Evolutionary conservation across 2,797 vertebrate species (phyloP).

Genomic region (Phrynocephalus guinanensis): DNA sequence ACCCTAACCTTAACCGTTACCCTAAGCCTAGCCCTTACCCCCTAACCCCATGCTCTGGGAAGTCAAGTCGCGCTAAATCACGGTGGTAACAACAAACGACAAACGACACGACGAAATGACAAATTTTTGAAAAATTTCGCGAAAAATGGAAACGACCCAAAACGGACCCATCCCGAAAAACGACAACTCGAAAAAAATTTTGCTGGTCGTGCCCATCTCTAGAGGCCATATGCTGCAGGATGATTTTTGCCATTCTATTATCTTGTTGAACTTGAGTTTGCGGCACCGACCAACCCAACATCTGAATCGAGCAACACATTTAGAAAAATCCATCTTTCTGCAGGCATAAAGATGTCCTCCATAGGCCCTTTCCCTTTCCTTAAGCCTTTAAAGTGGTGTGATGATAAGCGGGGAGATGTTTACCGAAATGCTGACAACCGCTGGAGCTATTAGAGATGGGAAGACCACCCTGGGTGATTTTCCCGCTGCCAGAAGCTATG

Average conservation of each 20-base stretch:
- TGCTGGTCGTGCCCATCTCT: too few species aligned
- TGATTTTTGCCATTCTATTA: conserved; percentile 39
- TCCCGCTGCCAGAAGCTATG: conserved; percentile 48
- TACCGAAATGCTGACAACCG: conserved; percentile 45
- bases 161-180: too few species aligned
- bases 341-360: conserved; percentile 23
- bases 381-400: conserved; percentile 11
- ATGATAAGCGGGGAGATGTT: conserved; percentile 31
- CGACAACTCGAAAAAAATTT: too few species aligned
- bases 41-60: too few species aligned
- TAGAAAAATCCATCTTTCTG: conserved; percentile 31
- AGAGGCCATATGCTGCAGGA: too few species aligned
- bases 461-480: conserved; percentile 37
- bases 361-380: background rate
- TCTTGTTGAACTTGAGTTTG: conserved; percentile 25
- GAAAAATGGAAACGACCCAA: too few species aligned
- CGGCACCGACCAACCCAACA: conserved; percentile 45
- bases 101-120: too few species aligned
- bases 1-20: too few species aligned
- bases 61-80: too few species aligned
- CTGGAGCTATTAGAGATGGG: background rate
- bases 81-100: too few species aligned
- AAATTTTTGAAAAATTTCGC: too few species aligned
- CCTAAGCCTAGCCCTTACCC: too few species aligned
- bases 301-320: conserved; percentile 53